Conservation (phyloP, 2,888 invertebrate genomes). For the Stenoptilia bipunctidactyla region DNA sequence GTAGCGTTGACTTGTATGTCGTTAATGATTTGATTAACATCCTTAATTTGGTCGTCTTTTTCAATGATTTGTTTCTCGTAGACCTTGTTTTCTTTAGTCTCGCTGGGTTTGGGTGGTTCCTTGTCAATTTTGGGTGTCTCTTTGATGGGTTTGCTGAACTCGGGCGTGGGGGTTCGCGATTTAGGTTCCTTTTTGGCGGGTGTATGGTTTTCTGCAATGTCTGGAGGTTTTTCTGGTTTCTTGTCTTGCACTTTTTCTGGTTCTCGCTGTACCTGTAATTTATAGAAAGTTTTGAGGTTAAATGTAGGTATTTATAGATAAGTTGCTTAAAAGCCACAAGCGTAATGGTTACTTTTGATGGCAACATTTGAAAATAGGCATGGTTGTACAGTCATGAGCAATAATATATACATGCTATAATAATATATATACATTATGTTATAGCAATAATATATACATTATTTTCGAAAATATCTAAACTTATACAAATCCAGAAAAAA, state of each 20-base stretch:
- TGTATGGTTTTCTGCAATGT: conserved; percentile 26
- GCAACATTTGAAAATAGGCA: too few relatives aligned
- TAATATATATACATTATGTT: too few relatives aligned
- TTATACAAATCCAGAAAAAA: too few relatives aligned
- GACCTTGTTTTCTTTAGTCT: neutral
- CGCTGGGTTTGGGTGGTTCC: conserved; percentile 13
- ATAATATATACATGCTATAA: too few relatives aligned
- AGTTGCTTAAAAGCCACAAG: too few relatives aligned
- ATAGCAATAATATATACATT: too few relatives aligned
- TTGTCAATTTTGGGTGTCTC: conserved; percentile 12
- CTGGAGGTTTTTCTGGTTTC: conserved; percentile 19
- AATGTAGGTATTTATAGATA: too few relatives aligned
- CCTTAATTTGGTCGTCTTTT: neutral
- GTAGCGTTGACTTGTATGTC: neutral
- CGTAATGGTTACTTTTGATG: too few relatives aligned
- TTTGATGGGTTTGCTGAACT: conserved; percentile 14
- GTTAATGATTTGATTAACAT: neutral
- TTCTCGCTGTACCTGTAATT: conserved; percentile 60
- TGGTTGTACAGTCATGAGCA: too few relatives aligned
- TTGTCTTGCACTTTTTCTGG: conserved; percentile 49
- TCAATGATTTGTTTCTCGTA: too few relatives aligned
- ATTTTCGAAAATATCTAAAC: too few relatives aligned
- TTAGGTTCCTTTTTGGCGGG: conserved; percentile 17
- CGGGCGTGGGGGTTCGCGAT: conserved; percentile 16
- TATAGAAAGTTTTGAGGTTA: too few relatives aligned